phyloP scores from a whole-genome alignment of 1,140 invertebrate species.

The Mizuhopecten yessoensis region DNA sequence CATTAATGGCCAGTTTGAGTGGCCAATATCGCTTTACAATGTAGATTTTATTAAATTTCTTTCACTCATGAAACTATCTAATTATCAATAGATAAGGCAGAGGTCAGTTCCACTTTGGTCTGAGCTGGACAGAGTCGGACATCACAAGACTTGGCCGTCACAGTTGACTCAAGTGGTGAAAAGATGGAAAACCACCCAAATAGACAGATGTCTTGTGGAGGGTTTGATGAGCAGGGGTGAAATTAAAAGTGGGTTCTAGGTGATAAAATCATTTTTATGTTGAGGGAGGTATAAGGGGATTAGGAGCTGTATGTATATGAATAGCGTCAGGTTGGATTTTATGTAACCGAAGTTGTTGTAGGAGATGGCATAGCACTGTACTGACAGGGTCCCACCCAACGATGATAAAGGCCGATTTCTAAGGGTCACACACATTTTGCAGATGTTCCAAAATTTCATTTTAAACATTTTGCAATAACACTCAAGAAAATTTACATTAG shows the following conservation, averaged over 20 bases:
- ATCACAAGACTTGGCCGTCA: constrained; percentile 34
- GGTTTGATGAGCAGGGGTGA: constrained; percentile 4
- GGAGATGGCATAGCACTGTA: neutral
- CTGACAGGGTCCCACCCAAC: neutral
- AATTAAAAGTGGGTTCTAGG: constrained; percentile 19
- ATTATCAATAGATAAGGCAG: constrained; percentile 48
- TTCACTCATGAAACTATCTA: constrained; percentile 50
- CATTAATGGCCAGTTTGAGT: neutral
- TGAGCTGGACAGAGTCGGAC: constrained; percentile 47
- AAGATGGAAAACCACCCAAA: constrained; percentile 26
- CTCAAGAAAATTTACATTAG: constrained; percentile 64
- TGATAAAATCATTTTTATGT: constrained; percentile 36
- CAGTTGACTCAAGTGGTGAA: constrained; percentile 28
- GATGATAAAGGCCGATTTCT: neutral
- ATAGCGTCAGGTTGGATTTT: neutral
- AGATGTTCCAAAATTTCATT: constrained; percentile 55
- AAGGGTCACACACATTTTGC: constrained; percentile 46
- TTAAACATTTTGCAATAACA: constrained; percentile 61
- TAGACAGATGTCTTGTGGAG: neutral
- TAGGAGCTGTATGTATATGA: neutral
- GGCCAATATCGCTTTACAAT: constrained; percentile 38
- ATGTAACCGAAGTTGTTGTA: constrained; percentile 32
- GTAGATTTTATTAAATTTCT: constrained; percentile 40
- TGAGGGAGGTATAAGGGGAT: neutral
- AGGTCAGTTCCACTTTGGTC: constrained; percentile 30